phyloP scores from a whole-genome alignment of 2,797 vertebrate genomes.

The Philypnodon macrostomus region DNA sequence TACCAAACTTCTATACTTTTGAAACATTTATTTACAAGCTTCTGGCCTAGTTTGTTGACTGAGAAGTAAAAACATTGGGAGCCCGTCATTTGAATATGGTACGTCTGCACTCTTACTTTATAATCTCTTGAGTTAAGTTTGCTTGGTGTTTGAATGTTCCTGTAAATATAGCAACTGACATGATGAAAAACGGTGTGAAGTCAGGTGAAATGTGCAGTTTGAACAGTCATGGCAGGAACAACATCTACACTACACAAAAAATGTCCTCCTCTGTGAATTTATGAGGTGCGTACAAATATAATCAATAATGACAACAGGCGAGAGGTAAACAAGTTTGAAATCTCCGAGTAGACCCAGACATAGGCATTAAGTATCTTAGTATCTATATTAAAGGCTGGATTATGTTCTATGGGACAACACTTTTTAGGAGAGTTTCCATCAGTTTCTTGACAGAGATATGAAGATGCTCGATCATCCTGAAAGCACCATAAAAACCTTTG shows the following conservation, averaged over 20 bases:
- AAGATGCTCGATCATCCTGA: slow-evolving; percentile 42
- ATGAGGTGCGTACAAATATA: slow-evolving; percentile 11
- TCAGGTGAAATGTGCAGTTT: background rate
- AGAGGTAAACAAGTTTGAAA: slow-evolving; percentile 26
- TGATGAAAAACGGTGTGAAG: background rate
- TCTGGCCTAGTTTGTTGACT: too few relatives aligned
- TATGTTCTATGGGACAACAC: slow-evolving; percentile 36
- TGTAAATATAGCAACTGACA: background rate
- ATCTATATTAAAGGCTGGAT: slow-evolving; percentile 8
- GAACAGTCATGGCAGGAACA: slow-evolving; percentile 10
- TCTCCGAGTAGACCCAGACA: slow-evolving; percentile 17
- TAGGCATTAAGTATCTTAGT: slow-evolving; percentile 32
- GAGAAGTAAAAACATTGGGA: too few relatives aligned
- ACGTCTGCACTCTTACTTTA: too few relatives aligned
- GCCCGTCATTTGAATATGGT: too few relatives aligned
- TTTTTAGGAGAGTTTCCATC: slow-evolving; percentile 36
- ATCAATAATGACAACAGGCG: slow-evolving; percentile 16
- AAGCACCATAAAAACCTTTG: slow-evolving; percentile 47
- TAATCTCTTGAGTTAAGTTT: too few relatives aligned
- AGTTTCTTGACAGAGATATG: slow-evolving; percentile 41
- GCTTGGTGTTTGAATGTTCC: too few relatives aligned
- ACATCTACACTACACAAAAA: slow-evolving; percentile 11
- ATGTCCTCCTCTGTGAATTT: slow-evolving; percentile 1
- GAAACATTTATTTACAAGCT: too few relatives aligned
- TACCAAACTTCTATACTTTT: too few relatives aligned